phyloP scores from a whole-genome alignment of 2,888 invertebrate species.

The Parnassius mnemosyne region DNA sequence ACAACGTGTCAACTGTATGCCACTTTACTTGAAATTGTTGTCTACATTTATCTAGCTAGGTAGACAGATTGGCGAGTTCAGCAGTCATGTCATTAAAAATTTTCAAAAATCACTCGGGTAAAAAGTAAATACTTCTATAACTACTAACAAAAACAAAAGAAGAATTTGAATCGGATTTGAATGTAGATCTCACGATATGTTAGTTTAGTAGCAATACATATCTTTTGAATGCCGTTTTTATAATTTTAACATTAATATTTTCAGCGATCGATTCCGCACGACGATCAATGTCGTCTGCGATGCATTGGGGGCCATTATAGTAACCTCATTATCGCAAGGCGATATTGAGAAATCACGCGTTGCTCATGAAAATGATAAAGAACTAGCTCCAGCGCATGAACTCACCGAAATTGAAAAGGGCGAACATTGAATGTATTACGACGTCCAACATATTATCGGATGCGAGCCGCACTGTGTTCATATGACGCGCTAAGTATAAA shows the following conservation, averaged over 20 bases:
- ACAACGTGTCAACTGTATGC: too few relatives aligned
- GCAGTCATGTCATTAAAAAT: too few relatives aligned
- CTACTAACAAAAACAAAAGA: too few relatives aligned
- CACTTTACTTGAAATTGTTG: too few relatives aligned
- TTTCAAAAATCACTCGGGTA: too few relatives aligned
- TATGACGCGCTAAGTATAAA: constrained; percentile 37
- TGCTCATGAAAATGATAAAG: constrained; percentile 62
- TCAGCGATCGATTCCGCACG: constrained; percentile 91
- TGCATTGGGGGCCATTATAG: constrained; percentile 95
- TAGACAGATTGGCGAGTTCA: too few relatives aligned
- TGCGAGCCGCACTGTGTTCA: constrained; percentile 47
- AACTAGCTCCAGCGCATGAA: constrained; percentile 82
- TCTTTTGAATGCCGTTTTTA: not conserved
- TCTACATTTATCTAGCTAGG: too few relatives aligned
- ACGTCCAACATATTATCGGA: constrained; percentile 31
- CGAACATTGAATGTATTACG: constrained; percentile 54
- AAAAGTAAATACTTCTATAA: too few relatives aligned
- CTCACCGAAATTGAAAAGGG: constrained; percentile 82
- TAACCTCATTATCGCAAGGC: constrained; percentile 89
- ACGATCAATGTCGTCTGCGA: constrained; percentile 98
- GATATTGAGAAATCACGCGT: constrained; percentile 79
- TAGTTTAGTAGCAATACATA: too few relatives aligned
- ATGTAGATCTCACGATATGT: too few relatives aligned
- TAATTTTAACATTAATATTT: constrained; percentile 35
- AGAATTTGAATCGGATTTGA: too few relatives aligned